Percentiles rank a stretch among this genome's conserved stretches.
Evolutionary conservation across 2,888 invertebrate genomes (phyloP).

Genomic region (Daptonema setosum): DNA sequence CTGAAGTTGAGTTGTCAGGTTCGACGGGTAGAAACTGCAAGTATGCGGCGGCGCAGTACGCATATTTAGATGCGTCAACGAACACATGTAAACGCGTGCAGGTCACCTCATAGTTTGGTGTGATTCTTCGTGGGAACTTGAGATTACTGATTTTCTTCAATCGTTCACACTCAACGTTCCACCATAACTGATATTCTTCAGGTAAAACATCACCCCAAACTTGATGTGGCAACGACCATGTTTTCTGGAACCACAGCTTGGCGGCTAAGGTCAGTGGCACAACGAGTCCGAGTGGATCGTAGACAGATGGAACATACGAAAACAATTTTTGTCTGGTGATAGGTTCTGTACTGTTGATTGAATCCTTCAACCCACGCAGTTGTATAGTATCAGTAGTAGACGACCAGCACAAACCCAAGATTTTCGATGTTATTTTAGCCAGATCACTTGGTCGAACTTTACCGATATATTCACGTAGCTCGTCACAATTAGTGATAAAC

Average conservation of each 20-base stretch:
- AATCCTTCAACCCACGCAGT: background rate
- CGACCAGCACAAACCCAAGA: slow-evolving; percentile 1
- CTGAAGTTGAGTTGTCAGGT: background rate
- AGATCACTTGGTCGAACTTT: background rate
- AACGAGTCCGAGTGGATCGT: no score
- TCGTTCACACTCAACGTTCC: background rate
- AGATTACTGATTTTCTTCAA: no score
- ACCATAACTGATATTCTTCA: background rate
- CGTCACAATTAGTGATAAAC: no score
- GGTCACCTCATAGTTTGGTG: background rate
- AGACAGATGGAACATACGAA: background rate
- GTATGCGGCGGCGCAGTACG: background rate
- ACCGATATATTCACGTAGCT: no score
- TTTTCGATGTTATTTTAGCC: slow-evolving; percentile 2
- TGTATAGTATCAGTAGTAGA: background rate
- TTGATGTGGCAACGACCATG: no score
- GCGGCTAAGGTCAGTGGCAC: no score
- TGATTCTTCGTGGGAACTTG: no score
- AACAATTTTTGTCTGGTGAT: background rate
- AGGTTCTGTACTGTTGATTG: background rate
- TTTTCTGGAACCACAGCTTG: no score
- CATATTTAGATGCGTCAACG: background rate
- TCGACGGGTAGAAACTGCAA: background rate
- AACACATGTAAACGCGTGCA: background rate
- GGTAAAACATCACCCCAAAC: background rate